These are phyloP conservation scores for Temnothorax longispinosus DNA, from an alignment of 1,140 invertebrate genomes.

Conservation along the genomic window DNA sequence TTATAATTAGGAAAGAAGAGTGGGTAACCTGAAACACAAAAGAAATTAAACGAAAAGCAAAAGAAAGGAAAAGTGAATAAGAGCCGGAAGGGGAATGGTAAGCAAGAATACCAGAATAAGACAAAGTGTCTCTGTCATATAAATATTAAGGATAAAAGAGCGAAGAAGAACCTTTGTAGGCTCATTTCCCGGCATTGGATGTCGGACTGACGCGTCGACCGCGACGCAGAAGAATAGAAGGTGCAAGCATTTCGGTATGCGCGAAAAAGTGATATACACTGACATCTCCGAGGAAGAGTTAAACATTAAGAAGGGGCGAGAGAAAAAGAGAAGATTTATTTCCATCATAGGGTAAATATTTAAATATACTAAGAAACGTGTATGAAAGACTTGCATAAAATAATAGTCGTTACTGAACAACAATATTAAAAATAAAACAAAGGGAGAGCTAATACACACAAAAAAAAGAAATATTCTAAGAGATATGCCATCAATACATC, in stretches of 20 bases:
- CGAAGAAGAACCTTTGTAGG: constrained; percentile 25
- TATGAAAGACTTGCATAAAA: not conserved
- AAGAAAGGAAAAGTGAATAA: constrained; percentile 23
- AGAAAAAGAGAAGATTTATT: constrained; percentile 16
- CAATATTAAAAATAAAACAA: not conserved
- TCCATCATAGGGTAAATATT: not conserved
- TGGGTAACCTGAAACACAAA: not conserved
- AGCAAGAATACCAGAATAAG: constrained; percentile 66
- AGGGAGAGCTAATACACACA: not conserved
- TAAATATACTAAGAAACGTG: not conserved
- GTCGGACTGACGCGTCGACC: constrained; percentile 76
- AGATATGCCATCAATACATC: not conserved
- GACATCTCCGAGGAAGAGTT: not conserved
- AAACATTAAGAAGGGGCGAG: not conserved
- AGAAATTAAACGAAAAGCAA: not conserved
- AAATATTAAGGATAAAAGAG: constrained; percentile 25
- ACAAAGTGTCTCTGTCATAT: constrained; percentile 17
- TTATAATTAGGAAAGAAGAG: constrained; percentile 46
- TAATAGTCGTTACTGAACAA: not conserved
- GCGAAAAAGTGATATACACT: constrained; percentile 64
- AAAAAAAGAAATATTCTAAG: not conserved
- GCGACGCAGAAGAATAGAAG: constrained; percentile 62
- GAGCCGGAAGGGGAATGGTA: constrained; percentile 71
- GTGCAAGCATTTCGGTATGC: constrained; percentile 65
- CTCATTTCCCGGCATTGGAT: constrained; percentile 40